Percentiles rank a stretch among this genome's conserved stretches.
Conservation (phyloP, 2,888 invertebrate species). For the Drosophila leonis region DNA sequence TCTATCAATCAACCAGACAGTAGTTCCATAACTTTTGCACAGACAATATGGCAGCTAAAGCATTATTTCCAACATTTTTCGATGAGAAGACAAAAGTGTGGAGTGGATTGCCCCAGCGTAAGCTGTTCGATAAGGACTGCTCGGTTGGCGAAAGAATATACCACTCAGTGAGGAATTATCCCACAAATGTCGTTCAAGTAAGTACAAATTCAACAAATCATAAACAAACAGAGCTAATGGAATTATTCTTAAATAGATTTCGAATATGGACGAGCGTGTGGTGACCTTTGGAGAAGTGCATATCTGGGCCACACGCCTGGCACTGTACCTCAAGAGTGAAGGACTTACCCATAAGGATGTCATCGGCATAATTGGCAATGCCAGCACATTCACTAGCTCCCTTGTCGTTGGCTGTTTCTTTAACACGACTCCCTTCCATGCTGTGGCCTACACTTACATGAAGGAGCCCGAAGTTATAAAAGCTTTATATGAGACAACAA, state of each 20-base stretch:
- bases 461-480: conserved; percentile 46
- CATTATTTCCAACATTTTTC: conserved; percentile 55
- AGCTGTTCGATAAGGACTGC: conserved; percentile 33
- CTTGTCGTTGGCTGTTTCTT: conserved; percentile 57
- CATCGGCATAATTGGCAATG: conserved; percentile 57
- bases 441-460: conserved; percentile 51
- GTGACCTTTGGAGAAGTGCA: conserved; percentile 47
- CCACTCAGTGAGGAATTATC: conserved; percentile 39
- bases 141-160: conserved; percentile 45
- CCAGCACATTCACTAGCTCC: conserved; percentile 51
- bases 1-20: conserved; percentile 28
- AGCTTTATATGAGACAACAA: conserved; percentile 55
- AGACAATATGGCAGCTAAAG: conserved; percentile 55
- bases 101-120: conserved; percentile 50
- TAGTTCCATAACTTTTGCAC: conserved; percentile 19
- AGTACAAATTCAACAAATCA: background rate
- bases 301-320: conserved; percentile 51
- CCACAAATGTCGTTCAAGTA: conserved; percentile 59
- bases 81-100: conserved; percentile 62
- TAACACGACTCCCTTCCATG: conserved; percentile 63
- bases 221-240: background rate
- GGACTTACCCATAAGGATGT: conserved; percentile 59
- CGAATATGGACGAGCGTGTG: conserved; percentile 45
- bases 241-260: conserved; percentile 40
- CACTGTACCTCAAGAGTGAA: conserved; percentile 52